Base-by-base conservation (phyloP, 2,888 invertebrate species). In the Sphaerolaimus hirsutus region DNA sequence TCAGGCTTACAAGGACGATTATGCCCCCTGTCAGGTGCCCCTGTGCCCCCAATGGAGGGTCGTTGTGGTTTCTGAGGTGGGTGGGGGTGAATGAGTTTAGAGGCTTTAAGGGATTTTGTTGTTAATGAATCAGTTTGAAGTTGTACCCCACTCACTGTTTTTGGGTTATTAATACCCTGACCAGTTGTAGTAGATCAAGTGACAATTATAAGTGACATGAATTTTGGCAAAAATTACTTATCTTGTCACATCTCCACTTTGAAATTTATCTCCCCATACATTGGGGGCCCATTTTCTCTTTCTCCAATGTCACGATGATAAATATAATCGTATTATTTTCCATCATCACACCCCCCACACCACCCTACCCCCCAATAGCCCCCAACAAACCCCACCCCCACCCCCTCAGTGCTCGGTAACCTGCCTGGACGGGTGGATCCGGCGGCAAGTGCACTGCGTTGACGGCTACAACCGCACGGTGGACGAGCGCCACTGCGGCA, bases 21-120 rank as follows among this genome's bases (percentile, higher is more conserved):
- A 55, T n/a, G 59, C 62, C 48, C 51, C 55, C 3, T 69, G 69
- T 53, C 59, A 61, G 47, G 52, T 55, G 22, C 55, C 58, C 2
- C 55, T 56, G 0, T 69, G 69, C 56, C 64, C 68, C 1, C 51
- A 53, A 10, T 69, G 68, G 67, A 55, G 58, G 46, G 49, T 56
- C 0, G 59, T 59, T 17, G 56, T 61, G n/a, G 67, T 67, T 66
- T 58, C 58, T 21, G 57, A 56, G 53, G 64, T 64, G 52, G 48
- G 37, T 19, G 17, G 37, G 5, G 21, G 5, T 37, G n/a, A n/a
- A n/a, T n/a, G n/a, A n/a, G 5, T 37, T 37, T 37, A 12, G 7
- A 5, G n/a, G 37, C 7, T n/a, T 19, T 37, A 21, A 5, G 5
- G n/a, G 5, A 37, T 37, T n/a, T 37, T 5, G 12, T 17, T 37